A percentile compares a stretch with the other conserved stretches of the same genome.
Evolutionary conservation across 2,797 vertebrate genomes (phyloP).

Genomic region (Cephalopachus bancanus): DNA sequence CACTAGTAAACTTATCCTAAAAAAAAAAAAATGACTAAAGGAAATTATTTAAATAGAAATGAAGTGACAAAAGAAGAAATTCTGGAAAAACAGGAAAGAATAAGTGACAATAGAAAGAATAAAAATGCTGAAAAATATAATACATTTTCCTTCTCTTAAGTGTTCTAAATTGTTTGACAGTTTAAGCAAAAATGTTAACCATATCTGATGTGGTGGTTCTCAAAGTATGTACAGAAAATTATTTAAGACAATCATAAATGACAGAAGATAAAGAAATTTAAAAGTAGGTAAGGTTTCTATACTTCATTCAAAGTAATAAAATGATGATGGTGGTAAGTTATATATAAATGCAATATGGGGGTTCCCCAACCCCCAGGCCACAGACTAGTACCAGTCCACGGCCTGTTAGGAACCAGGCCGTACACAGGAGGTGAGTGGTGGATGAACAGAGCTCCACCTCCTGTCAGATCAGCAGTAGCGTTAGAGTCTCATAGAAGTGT

Average conservation of each 20-base stretch:
- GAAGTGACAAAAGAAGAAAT: background rate
- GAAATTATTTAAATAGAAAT: constrained; percentile 28
- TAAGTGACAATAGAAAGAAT: constrained; percentile 16
- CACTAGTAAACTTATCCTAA: background rate
- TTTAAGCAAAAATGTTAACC: constrained; percentile 50
- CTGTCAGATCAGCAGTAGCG: no score
- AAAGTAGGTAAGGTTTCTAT: background rate
- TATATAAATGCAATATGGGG: background rate
- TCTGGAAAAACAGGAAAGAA: constrained; percentile 6
- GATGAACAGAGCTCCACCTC: no score
- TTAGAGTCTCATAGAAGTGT: no score
- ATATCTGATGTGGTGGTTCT: background rate
- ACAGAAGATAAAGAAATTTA: constrained; percentile 19
- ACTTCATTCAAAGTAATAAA: constrained; percentile 36
- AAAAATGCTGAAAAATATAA: constrained; percentile 46
- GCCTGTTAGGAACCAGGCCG: no score
- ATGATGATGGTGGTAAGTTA: background rate
- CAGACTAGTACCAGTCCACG: no score
- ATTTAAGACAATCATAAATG: constrained; percentile 30
- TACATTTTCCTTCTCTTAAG: constrained; percentile 18
- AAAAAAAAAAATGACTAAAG: background rate
- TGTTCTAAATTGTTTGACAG: constrained; percentile 27
- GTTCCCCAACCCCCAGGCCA: no score
- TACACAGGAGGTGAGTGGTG: no score
- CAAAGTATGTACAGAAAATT: background rate